Conservation (phyloP, 2,888 invertebrate species). For the Parapristionchus giblindavisi region DNA sequence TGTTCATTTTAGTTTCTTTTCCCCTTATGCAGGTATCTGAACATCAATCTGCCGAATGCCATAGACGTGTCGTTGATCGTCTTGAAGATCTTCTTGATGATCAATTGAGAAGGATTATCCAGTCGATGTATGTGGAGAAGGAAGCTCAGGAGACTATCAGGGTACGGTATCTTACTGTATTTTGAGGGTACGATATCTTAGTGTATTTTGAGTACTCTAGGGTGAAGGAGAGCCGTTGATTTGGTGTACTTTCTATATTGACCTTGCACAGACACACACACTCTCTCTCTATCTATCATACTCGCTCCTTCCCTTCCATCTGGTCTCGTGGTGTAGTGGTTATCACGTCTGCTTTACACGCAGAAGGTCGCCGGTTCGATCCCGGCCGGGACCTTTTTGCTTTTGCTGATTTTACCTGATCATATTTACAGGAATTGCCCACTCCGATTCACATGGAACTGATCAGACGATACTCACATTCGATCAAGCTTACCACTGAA, state of each 20-base stretch:
- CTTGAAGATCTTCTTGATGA: conserved; percentile 63
- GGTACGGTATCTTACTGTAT: not conserved
- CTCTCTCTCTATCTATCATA: too few species aligned
- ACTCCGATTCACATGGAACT: conserved; percentile 17
- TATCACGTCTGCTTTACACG: conserved; percentile 67
- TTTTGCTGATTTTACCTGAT: too few species aligned
- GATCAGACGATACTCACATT: too few species aligned
- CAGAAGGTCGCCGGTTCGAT: conserved; percentile 66
- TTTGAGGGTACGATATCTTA: not conserved
- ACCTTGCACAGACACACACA: too few species aligned
- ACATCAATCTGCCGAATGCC: conserved; percentile 22
- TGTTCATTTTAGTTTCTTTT: too few species aligned
- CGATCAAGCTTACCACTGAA: conserved; percentile 43
- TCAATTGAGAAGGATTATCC: conserved; percentile 44
- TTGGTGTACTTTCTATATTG: too few species aligned
- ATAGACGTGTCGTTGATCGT: conserved; percentile 55
- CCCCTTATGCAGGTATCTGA: conserved; percentile 24
- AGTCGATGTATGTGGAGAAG: not conserved
- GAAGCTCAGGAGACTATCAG: conserved; percentile 2
- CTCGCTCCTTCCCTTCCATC: too few species aligned
- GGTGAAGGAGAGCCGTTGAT: too few species aligned
- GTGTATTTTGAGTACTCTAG: too few species aligned
- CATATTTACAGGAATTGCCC: conserved; percentile 28
- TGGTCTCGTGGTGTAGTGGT: conserved; percentile 61
- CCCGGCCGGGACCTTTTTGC: conserved; percentile 52